These are phyloP conservation scores for Metopia argyrocephala DNA, from an alignment of 2,888 invertebrate species.

Conservation along the genomic window DNA sequence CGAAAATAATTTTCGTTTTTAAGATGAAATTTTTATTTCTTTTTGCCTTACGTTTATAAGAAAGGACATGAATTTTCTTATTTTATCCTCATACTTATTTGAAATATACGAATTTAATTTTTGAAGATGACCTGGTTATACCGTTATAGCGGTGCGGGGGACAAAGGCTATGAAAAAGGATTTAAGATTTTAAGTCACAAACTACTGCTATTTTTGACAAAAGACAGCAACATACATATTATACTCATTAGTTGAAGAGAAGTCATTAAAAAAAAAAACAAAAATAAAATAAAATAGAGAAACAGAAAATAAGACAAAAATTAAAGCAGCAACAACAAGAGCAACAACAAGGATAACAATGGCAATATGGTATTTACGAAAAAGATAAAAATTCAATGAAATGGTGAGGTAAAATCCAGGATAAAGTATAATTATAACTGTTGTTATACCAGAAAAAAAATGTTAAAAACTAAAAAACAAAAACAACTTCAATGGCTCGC, in stretches of 20 bases:
- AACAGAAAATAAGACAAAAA: constrained; percentile 16
- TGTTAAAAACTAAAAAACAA: background rate
- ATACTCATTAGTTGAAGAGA: constrained; percentile 54
- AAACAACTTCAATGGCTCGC: background rate
- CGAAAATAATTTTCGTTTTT: constrained; percentile 14
- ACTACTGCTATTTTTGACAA: constrained; percentile 43
- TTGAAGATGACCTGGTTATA: background rate
- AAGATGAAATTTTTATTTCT: constrained; percentile 49
- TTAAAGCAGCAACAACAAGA: background rate
- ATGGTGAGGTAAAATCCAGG: background rate
- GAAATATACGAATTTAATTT: constrained; percentile 28
- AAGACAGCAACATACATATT: constrained; percentile 41
- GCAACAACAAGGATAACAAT: background rate
- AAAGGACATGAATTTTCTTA: background rate
- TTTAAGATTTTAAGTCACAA: constrained; percentile 34
- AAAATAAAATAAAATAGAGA: constrained; percentile 4
- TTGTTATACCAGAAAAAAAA: background rate
- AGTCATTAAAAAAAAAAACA: constrained; percentile 61
- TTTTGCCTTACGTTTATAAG: background rate
- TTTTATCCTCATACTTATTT: background rate
- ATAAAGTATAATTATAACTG: background rate
- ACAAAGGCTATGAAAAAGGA: no score
- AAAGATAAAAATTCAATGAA: background rate
- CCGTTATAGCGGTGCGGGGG: no score
- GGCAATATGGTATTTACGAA: background rate